Evolutionary conservation across 2,888 invertebrate species (phyloP).

Genomic region (Troides aeacus): DNA sequence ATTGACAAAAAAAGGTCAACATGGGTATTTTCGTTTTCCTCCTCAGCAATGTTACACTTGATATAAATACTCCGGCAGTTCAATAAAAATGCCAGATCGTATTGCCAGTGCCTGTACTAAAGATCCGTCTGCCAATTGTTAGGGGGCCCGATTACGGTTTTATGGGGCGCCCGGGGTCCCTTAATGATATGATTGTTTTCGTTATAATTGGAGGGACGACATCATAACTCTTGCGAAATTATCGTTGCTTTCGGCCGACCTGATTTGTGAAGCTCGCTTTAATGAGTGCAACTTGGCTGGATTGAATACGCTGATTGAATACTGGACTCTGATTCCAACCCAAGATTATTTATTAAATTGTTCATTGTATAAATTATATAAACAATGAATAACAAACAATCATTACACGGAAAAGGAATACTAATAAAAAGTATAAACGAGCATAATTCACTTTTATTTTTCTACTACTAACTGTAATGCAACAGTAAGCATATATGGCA

Average conservation of each 20-base stretch:
- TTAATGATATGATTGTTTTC: conserved; percentile 76
- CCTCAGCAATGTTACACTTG: conserved; percentile 8
- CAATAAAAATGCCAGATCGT: conserved; percentile 42
- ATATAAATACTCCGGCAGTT: conserved; percentile 3
- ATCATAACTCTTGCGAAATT: conserved; percentile 65
- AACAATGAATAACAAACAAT: too few relatives aligned
- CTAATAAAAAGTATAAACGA: too few relatives aligned
- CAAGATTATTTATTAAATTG: too few relatives aligned
- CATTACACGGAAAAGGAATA: too few relatives aligned
- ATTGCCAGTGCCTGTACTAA: conserved; percentile 29
- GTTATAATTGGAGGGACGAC: conserved; percentile 67
- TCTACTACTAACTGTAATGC: too few relatives aligned
- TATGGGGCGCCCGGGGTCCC: conserved; percentile 49
- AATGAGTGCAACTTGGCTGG: conserved; percentile 17
- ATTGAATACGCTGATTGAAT: conserved; percentile 8
- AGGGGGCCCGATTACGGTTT: conserved; percentile 47
- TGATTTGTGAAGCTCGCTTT: conserved; percentile 35
- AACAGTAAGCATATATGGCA: too few relatives aligned
- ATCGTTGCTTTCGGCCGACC: conserved; percentile 47
- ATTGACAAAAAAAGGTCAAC: too few relatives aligned
- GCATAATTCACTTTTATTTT: too few relatives aligned
- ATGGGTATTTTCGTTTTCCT: background rate
- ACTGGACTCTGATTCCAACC: too few relatives aligned
- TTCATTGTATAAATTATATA: too few relatives aligned
- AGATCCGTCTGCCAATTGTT: conserved; percentile 48